Percentiles rank a stretch among this genome's conserved stretches.
Evolutionary conservation across 2,113 vertebrate genomes (phyloP).

Genomic region (Urocolius indicus): DNA sequence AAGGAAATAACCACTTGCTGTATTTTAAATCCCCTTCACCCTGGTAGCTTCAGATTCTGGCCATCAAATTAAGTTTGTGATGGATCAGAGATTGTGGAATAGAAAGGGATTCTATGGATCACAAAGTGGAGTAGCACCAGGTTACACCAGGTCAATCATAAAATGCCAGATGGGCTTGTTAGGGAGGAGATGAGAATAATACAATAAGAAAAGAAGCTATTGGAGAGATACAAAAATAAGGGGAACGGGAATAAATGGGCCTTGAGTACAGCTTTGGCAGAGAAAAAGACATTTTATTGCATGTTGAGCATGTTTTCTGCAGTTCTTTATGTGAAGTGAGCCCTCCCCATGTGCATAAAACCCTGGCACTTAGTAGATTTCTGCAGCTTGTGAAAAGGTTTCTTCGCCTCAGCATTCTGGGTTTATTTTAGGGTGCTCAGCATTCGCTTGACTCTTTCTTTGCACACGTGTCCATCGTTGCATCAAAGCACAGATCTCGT

Average conservation of each 20-base stretch:
- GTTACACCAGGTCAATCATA: neutral
- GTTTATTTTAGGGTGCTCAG: neutral
- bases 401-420: neutral
- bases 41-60: neutral
- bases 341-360: neutral
- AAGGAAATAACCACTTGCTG: neutral
- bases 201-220: neutral
- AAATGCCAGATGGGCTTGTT: neutral
- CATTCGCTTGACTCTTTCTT: neutral
- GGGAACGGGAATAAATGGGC: neutral
- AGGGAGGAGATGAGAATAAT: neutral
- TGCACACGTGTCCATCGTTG: neutral
- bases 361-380: neutral
- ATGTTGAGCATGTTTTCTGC: neutral
- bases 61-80: neutral
- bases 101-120: neutral
- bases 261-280: neutral
- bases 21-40: neutral
- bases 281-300: conserved; percentile 17
- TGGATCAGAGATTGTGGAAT: neutral
- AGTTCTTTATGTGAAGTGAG: neutral
- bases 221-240: neutral
- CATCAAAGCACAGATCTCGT: neutral
- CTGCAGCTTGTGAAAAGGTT: neutral
- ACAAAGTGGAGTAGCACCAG: neutral